Conservation (phyloP, 1,140 invertebrate genomes). For the Euborellia annulipes region DNA sequence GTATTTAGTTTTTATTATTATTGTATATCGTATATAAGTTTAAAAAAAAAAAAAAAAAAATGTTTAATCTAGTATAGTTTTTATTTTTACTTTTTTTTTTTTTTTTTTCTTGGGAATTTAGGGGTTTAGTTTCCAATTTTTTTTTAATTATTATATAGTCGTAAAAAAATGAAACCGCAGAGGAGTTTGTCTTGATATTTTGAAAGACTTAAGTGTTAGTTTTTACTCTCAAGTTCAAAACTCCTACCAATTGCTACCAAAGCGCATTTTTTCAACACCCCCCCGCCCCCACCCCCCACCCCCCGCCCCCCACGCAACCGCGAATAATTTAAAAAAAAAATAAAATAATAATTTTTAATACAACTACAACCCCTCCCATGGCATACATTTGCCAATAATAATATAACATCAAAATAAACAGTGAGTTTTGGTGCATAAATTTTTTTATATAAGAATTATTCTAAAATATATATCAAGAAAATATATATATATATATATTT, state of each 20-base stretch:
- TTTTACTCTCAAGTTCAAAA: too few relatives aligned
- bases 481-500: conserved; percentile 18
- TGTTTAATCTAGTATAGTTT: conserved; percentile 12
- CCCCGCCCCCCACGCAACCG: too few relatives aligned
- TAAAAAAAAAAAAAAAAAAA: too few relatives aligned
- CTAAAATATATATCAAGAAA: conserved; percentile 16
- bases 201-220: too few relatives aligned
- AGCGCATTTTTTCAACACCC: too few relatives aligned
- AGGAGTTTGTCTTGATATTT: conserved; percentile 7
- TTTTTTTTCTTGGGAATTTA: conserved; percentile 23
- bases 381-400: conserved; percentile 5
- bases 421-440: conserved; percentile 1
- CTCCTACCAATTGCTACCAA: too few relatives aligned
- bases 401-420: conserved; percentile 9
- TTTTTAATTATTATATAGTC: conserved; percentile 13
- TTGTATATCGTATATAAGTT: too few relatives aligned
- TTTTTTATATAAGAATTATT: conserved; percentile 3
- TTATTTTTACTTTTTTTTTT: conserved; percentile 22
- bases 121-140: conserved; percentile 18
- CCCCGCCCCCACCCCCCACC: too few relatives aligned
- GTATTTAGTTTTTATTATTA: too few relatives aligned
- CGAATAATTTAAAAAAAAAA: too few relatives aligned
- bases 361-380: neutral
- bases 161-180: conserved; percentile 13
- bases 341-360: too few relatives aligned